phyloP scores from a whole-genome alignment of 2,797 vertebrate genomes.

The Fratercula arctica region DNA sequence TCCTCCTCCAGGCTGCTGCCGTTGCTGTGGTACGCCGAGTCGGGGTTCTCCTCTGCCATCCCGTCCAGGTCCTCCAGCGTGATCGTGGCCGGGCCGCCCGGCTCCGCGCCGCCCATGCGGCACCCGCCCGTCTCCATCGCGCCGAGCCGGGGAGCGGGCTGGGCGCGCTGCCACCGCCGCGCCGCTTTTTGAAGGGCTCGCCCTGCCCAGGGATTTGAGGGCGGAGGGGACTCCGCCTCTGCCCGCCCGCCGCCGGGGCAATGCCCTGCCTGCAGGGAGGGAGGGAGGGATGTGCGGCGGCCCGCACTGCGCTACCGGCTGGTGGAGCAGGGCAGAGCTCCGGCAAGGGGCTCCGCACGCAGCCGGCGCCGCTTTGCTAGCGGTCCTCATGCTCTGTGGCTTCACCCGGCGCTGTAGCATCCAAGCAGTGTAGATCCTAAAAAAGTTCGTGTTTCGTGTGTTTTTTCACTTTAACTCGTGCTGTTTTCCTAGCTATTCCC shows the following conservation, averaged over 20 bases:
- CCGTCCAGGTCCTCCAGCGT: conserved; percentile 87
- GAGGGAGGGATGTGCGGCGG: neutral
- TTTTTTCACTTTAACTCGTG: neutral
- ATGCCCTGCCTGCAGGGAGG: neutral
- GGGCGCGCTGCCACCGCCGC: neutral
- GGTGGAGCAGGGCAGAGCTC: neutral
- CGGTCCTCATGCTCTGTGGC: rapidly evolving
- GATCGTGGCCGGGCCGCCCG: conserved; percentile 74
- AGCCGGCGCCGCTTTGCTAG: rapidly evolving
- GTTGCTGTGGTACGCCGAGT: conserved; percentile 75
- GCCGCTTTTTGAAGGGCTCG: neutral
- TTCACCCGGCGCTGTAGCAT: neutral
- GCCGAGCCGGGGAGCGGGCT: neutral
- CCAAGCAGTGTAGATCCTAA: rapidly evolving
- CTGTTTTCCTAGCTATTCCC: neutral
- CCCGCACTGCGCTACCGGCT: too few species aligned
- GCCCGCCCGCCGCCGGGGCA: neutral
- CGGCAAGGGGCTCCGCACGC: rapidly evolving
- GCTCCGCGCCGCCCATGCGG: conserved; percentile 74
- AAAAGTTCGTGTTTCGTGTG: rapidly evolving
- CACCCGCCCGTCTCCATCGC: conserved; percentile 77
- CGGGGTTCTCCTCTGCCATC: conserved; percentile 81
- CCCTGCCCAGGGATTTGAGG: neutral
- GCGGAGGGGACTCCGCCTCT: neutral
- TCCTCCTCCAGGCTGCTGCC: conserved; percentile 76